Percentiles rank a stretch among this genome's conserved stretches.
These are phyloP conservation scores for Anabas testudineus DNA, from an alignment of 2,797 vertebrate genomes.

Conservation along the genomic window DNA sequence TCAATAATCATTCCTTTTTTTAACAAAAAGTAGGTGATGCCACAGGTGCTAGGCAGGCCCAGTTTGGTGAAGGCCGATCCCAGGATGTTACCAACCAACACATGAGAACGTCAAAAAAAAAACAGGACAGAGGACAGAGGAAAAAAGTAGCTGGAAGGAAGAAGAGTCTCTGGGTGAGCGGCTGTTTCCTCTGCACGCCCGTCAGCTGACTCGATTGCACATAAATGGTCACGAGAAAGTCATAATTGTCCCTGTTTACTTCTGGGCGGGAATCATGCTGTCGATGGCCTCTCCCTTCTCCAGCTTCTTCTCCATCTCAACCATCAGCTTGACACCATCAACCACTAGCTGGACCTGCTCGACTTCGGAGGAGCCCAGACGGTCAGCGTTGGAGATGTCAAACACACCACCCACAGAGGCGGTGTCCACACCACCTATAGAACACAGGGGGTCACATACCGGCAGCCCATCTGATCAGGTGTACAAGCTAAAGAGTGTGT, in stretches of 20 bases:
- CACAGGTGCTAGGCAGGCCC: slow-evolving; percentile 71
- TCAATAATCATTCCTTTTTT: slow-evolving; percentile 78
- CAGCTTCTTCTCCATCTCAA: slow-evolving; percentile 98
- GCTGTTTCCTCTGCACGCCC: slow-evolving; percentile 70
- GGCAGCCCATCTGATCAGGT: background rate
- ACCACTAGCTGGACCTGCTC: slow-evolving; percentile 96
- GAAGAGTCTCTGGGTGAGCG: slow-evolving; percentile 79
- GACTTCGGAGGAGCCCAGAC: slow-evolving; percentile 95
- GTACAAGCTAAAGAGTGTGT: background rate
- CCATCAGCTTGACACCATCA: slow-evolving; percentile 96
- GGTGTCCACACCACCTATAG: slow-evolving; percentile 93
- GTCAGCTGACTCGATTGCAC: slow-evolving; percentile 66
- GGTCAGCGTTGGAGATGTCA: slow-evolving; percentile 96
- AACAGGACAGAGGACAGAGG: slow-evolving; percentile 45
- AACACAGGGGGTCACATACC: slow-evolving; percentile 3
- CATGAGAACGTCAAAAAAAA: slow-evolving; percentile 68
- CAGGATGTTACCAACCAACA: slow-evolving; percentile 83
- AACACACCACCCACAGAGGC: slow-evolving; percentile 94
- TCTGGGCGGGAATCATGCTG: slow-evolving; percentile 95
- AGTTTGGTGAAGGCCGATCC: slow-evolving; percentile 80
- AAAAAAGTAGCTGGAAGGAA: slow-evolving; percentile 59
- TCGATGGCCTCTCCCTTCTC: slow-evolving; percentile 95
- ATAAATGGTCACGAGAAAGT: slow-evolving; percentile 76
- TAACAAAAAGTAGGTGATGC: slow-evolving; percentile 80
- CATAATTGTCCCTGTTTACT: slow-evolving; percentile 79